These are phyloP conservation scores for Ophion obscuratus DNA, from an alignment of 2,888 invertebrate species.

Conservation along the genomic window DNA sequence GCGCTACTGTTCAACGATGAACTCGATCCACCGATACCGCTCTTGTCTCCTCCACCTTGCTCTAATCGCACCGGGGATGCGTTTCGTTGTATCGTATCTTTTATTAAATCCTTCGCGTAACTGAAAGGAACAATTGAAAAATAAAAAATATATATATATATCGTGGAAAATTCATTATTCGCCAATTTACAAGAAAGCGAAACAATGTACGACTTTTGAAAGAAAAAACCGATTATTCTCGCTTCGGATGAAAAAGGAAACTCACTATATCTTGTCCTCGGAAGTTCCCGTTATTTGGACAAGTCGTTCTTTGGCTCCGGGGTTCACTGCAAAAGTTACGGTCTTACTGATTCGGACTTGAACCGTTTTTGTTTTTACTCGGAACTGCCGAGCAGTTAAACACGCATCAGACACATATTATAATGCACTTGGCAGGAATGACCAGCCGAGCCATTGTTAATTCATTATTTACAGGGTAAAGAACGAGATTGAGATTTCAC, in stretches of 20 bases:
- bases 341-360: neutral
- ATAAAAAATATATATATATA: neutral
- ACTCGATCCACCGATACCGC: conserved; percentile 88
- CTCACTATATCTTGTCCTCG: conserved; percentile 96
- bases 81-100: conserved; percentile 97
- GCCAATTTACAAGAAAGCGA: neutral
- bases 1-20: conserved; percentile 92
- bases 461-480: conserved; percentile 57
- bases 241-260: conserved; percentile 69
- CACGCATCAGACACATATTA: conserved; percentile 66
- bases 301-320: conserved; percentile 96
- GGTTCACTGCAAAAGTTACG: conserved; percentile 90
- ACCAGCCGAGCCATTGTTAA: conserved; percentile 58
- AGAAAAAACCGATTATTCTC: neutral
- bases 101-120: conserved; percentile 96
- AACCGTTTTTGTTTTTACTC: conserved; percentile 3
- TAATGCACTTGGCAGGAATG: conserved; percentile 56
- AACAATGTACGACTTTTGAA: neutral
- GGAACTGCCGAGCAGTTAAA: conserved; percentile 56
- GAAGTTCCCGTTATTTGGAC: conserved; percentile 98
- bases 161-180: neutral
- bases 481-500: conserved; percentile 37
- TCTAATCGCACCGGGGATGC: conserved; percentile 94
- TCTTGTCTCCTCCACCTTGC: conserved; percentile 85
- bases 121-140: conserved; percentile 83